Evolutionary conservation across 2,797 vertebrate genomes (phyloP), one percentile per base, ranked within the genome.

Genomic region (Pitangus sulphuratus): DNA sequence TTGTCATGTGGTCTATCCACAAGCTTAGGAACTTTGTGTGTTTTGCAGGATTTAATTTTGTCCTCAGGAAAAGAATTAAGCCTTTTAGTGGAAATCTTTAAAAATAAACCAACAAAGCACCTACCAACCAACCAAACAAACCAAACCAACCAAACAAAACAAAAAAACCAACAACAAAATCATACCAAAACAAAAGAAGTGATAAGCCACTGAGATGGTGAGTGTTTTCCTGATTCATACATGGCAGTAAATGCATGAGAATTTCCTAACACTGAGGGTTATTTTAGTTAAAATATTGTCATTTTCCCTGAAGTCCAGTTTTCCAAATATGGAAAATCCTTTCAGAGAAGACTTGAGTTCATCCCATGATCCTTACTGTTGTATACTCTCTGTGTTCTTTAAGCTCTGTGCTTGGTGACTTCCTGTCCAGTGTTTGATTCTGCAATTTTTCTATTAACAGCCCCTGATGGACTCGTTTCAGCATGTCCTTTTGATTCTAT

Each of bases 41-140:
- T 91, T 84, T 86, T 54, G 30, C 8, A 19, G 50, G 35, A 42
- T 72, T 86, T 75, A 61, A 57, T 87, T 90, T 89, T 83, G 31
- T 35, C 37, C 16, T 74, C 15, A 30, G 56, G 71, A 74, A 74
- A 64, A 57, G 4, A 79, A 68, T 81, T 68, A 56, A 82, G 24
- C 2, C 68, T 72, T 92, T 75, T 22, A 35, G 15, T 25, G 30
- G 17, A 53, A 86, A 58, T 44, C 13, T n/a, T 37, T 12, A 44
- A 70, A 61, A 30, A 39, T 11, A 57, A 37, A 11, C 3, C 1
- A 9, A 28, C 18, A 7, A 30, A 15, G 11, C 7, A 44, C 20
- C 30, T 15, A 33, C 5, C 20, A 54, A 56, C 31, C 8, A 56
- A 56, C 1, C 30, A 54, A 53, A 3, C 28, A 31, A 53, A 54